Conservation (phyloP, 2,113 vertebrate species). For the Siniperca knerii region DNA sequence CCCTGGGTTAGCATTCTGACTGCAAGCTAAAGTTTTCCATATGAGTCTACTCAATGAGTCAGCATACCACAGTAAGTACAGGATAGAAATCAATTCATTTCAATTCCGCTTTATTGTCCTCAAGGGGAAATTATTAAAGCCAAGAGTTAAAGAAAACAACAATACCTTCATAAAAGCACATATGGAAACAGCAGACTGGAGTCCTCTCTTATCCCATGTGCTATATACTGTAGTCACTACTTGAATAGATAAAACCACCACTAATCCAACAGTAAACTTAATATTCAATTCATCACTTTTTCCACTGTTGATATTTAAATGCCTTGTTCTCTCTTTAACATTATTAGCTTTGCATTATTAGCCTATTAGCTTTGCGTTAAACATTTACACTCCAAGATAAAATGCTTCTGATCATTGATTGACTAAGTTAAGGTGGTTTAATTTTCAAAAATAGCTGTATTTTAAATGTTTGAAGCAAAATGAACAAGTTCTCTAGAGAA, state of each 20-base stretch:
- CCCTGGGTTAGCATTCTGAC: conserved; percentile 25
- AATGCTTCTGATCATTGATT: neutral
- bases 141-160: conserved; percentile 43
- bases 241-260: neutral
- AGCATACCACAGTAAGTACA: conserved; percentile 12
- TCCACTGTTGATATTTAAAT: neutral
- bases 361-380: neutral
- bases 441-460: neutral
- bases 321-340: neutral
- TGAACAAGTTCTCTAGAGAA: no score
- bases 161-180: conserved; percentile 31
- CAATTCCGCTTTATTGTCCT: conserved; percentile 49
- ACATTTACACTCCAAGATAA: neutral
- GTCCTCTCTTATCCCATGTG: neutral
- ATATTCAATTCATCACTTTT: neutral
- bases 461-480: neutral
- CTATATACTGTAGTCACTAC: neutral
- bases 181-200: conserved; percentile 1
- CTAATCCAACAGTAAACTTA: neutral
- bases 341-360: neutral
- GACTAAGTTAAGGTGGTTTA: neutral
- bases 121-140: conserved; percentile 15
- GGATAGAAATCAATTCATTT: conserved; percentile 48
- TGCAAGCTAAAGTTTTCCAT: conserved; percentile 56
- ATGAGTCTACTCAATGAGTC: conserved; percentile 27